Evolutionary conservation across 2,888 invertebrate species (phyloP), one percentile per base, ranked within the genome.

Genomic region (Drosophila meridiana): DNA sequence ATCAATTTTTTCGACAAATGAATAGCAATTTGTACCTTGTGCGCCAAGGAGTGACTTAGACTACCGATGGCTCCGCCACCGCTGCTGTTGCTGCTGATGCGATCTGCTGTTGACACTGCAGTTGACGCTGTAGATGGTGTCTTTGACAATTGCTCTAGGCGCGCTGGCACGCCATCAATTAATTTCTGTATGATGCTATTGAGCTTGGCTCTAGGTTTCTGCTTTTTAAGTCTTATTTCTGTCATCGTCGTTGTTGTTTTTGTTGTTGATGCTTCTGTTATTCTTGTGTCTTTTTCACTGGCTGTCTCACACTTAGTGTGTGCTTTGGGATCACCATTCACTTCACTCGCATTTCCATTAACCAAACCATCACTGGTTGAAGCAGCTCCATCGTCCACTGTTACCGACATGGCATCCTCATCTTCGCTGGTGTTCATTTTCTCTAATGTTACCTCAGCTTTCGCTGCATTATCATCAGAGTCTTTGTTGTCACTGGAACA

Each of bases 141-240:
- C 79, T 91, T 92, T 61, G 91, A 90, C 80, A 91, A 73, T 71
- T 90, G 91, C 72, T 86, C 90, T 60, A 90, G 79, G 55, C 91
- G 91, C 70, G 90, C 84, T 71, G 92, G 91, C 72, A 92, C 87
- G 67, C 90, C 90, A 80, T 93, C 92, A 58, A 93, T 92, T 69
- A 93, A 83, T 87, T 92, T 93, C 82, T 93, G 92, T 80, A 93
- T 91, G 76, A 93, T 93, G 79, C 85, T 90, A 77, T 83, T 90
- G 87, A 93, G 90, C 91, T 93, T 93, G 60, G 92, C 91, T 89
- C 92, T 82, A 26, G 87, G 78, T 87, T 91, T 92, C 57, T 74
- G 80, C 83, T 89, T 92, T 89, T 90, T 92, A 91, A 91, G 91
- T 87, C 90, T 91, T 91, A 91, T 89, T 65, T 91, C 89, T 87